A percentile compares a stretch with the other conserved stretches of the same genome.
Evolutionary conservation across 2,888 invertebrate genomes (phyloP).

Genomic region (Pheosia tremula): DNA sequence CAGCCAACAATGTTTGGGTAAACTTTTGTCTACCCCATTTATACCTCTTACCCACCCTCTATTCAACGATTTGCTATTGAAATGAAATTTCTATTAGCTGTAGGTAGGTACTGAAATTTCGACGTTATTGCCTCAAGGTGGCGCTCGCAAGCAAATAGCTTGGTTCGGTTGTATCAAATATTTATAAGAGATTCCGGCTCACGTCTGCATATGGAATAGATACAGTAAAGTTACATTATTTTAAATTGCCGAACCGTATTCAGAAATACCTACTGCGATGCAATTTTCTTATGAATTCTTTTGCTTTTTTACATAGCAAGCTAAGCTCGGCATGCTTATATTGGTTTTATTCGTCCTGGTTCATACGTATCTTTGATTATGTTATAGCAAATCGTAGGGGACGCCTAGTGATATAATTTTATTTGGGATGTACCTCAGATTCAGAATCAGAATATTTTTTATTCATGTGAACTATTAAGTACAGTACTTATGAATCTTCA

Average conservation of each 20-base stretch:
- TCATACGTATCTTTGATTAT: background rate
- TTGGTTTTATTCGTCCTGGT: background rate
- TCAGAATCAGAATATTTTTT: too few species aligned
- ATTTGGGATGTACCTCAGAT: too few species aligned
- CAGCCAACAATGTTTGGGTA: conserved; percentile 25
- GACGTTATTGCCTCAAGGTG: conserved; percentile 52
- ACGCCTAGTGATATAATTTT: too few species aligned
- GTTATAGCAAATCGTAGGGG: too few species aligned
- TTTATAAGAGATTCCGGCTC: conserved; percentile 69
- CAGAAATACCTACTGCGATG: conserved; percentile 30
- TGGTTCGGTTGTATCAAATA: conserved; percentile 65
- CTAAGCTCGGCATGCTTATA: background rate
- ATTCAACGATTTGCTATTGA: conserved; percentile 55
- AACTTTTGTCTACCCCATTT: conserved; percentile 34
- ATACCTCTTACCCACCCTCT: conserved; percentile 26
- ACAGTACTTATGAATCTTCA: too few species aligned
- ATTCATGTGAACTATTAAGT: too few species aligned
- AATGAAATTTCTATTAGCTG: conserved; percentile 67
- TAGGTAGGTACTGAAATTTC: conserved; percentile 51
- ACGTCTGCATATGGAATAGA: conserved; percentile 54
- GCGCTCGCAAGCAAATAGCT: conserved; percentile 59
- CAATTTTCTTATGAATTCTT: conserved; percentile 47
- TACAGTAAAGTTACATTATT: conserved; percentile 53
- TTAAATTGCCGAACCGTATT: conserved; percentile 50
- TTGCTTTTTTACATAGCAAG: too few species aligned